phyloP scores from a whole-genome alignment of 2,113 vertebrate species.

The Amphiprion ocellaris region DNA sequence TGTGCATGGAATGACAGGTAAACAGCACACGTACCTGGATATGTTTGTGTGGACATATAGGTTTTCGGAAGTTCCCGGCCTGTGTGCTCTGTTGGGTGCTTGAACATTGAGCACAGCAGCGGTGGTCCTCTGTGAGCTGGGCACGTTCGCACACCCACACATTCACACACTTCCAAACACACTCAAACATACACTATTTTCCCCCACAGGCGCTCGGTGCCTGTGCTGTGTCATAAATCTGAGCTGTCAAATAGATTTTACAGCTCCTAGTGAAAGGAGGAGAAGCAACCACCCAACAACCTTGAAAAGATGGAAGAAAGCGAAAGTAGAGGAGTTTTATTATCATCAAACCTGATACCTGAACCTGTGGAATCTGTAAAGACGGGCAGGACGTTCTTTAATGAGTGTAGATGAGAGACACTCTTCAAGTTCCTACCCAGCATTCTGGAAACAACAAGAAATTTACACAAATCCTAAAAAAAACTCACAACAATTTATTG shows the following conservation, averaged over 20 bases:
- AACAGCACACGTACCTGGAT: neutral
- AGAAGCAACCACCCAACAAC: slow-evolving; percentile 72
- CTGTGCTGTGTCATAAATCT: slow-evolving; percentile 81
- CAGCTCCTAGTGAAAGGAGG: slow-evolving; percentile 73
- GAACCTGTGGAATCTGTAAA: slow-evolving; percentile 49
- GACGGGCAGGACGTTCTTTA: slow-evolving; percentile 28
- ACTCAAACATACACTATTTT: slow-evolving; percentile 51
- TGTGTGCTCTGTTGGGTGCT: slow-evolving; percentile 24
- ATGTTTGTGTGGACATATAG: slow-evolving; percentile 2
- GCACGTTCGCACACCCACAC: slow-evolving; percentile 37
- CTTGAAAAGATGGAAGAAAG: slow-evolving; percentile 77
- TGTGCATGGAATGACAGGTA: neutral
- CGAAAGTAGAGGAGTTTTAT: slow-evolving; percentile 61
- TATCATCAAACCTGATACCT: slow-evolving; percentile 65
- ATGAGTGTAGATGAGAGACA: neutral
- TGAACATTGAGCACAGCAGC: slow-evolving; percentile 70
- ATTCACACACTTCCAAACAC: slow-evolving; percentile 59
- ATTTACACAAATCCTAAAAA: no score
- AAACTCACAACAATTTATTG: no score
- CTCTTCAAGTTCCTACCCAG: neutral
- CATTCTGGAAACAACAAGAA: no score
- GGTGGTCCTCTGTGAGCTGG: slow-evolving; percentile 42
- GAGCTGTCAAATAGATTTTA: slow-evolving; percentile 82
- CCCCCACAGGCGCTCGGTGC: slow-evolving; percentile 64
- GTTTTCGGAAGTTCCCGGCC: slow-evolving; percentile 10